phyloP scores from a whole-genome alignment of 2,888 invertebrate genomes.

The Branchipolynoe longqiensis region DNA sequence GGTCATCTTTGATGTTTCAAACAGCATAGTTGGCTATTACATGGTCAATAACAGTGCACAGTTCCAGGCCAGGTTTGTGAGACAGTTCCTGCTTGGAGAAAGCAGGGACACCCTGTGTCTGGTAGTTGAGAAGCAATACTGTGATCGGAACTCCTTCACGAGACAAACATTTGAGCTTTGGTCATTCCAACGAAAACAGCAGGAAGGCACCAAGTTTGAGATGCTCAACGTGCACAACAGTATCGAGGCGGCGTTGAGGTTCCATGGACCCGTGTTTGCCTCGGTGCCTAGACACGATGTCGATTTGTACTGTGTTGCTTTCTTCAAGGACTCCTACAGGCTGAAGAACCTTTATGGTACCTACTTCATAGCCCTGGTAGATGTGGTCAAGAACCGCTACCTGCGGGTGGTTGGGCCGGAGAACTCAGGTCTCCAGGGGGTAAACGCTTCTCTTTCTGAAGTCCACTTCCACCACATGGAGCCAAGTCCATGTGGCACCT shows the following conservation, averaged over 20 bases:
- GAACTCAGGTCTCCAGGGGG: background rate
- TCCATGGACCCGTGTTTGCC: constrained; percentile 21
- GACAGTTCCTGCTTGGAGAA: background rate
- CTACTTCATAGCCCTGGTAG: constrained; percentile 33
- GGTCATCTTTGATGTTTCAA: constrained; percentile 15
- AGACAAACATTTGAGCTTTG: constrained; percentile 29
- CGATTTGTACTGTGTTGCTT: constrained; percentile 49
- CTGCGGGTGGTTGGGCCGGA: constrained; percentile 35
- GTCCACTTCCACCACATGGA: constrained; percentile 1
- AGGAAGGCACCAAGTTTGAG: background rate
- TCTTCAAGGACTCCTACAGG: constrained; percentile 47
- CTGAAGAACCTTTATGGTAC: constrained; percentile 33
- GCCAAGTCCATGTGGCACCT: constrained; percentile 25
- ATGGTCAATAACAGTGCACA: background rate
- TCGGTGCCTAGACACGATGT: constrained; percentile 8
- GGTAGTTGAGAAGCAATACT: constrained; percentile 13
- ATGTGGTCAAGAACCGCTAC: constrained; percentile 10
- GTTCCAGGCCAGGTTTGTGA: background rate
- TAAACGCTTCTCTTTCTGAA: background rate
- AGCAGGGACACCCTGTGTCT: background rate
- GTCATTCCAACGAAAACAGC: background rate
- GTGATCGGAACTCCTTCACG: background rate
- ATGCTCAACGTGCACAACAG: constrained; percentile 27
- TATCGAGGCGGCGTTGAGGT: background rate
- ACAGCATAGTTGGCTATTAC: constrained; percentile 14